Evolutionary conservation across 1,140 invertebrate genomes (phyloP).

Genomic region (Drosophila azteca): DNA sequence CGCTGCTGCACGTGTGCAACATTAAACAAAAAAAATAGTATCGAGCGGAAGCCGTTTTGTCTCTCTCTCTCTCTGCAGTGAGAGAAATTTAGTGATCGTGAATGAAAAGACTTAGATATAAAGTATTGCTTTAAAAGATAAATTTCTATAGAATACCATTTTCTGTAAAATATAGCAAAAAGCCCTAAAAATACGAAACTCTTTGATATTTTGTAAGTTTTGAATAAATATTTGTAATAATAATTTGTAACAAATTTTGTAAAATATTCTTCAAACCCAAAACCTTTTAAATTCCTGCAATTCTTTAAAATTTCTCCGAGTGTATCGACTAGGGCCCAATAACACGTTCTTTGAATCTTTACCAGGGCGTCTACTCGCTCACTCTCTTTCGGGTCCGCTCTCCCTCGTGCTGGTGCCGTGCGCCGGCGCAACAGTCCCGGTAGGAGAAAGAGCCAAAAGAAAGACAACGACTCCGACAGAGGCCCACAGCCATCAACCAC

Average conservation of each 20-base stretch:
- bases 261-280: no score
- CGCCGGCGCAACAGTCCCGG: slow-evolving; percentile 60
- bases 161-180: no score
- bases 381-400: slow-evolving; percentile 41
- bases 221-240: no score
- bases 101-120: no score
- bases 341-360: slow-evolving; percentile 42
- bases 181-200: no score
- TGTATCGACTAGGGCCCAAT: slow-evolving; percentile 29
- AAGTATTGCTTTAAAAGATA: no score
- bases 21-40: slow-evolving; percentile 44
- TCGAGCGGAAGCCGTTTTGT: slow-evolving; percentile 51
- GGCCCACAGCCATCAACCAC: slow-evolving; percentile 46
- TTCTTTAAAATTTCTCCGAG: slow-evolving; percentile 11
- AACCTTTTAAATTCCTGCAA: no score
- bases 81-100: slow-evolving; percentile 3
- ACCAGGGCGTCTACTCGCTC: slow-evolving; percentile 13
- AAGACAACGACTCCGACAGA: slow-evolving; percentile 2
- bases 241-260: no score
- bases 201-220: no score
- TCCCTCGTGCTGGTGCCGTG: slow-evolving; percentile 62
- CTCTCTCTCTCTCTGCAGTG: slow-evolving; percentile 40
- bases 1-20: slow-evolving; percentile 68
- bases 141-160: no score
- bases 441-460: slow-evolving; percentile 14